These are phyloP conservation scores for Scaptomyza caliginosa DNA, from an alignment of 2,888 invertebrate genomes.

Conservation along the genomic window DNA sequence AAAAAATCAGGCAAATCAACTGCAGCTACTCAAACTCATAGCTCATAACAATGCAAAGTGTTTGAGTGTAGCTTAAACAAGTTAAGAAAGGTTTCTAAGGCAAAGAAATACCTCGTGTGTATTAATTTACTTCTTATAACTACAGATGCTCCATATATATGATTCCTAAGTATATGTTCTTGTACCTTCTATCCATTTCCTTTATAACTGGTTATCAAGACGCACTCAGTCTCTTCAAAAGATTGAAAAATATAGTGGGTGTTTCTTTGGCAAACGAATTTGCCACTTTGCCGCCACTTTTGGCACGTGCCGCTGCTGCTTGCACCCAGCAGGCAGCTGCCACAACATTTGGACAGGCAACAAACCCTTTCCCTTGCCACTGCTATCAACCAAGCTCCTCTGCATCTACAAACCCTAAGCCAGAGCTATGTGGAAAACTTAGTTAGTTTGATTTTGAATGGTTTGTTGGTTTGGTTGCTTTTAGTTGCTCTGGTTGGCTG, in stretches of 20 bases:
- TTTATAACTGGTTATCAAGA: constrained; percentile 1
- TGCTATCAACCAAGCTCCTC: background rate
- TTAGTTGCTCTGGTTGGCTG: constrained; percentile 23
- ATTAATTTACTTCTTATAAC: no score
- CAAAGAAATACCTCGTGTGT: background rate
- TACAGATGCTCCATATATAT: no score
- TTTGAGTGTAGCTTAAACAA: constrained; percentile 7
- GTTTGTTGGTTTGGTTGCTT: constrained; percentile 61
- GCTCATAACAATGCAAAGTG: constrained; percentile 47
- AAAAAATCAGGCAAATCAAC: constrained; percentile 41
- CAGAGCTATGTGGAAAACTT: constrained; percentile 49
- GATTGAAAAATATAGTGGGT: constrained; percentile 1
- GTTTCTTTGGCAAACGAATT: constrained; percentile 62
- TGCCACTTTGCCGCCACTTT: constrained; percentile 54
- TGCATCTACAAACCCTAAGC: constrained; percentile 1
- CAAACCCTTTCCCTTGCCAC: no score
- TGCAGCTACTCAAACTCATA: constrained; percentile 18
- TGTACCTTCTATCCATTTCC: no score
- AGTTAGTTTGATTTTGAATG: constrained; percentile 70
- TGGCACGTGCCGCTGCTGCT: constrained; percentile 54
- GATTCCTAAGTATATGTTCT: background rate
- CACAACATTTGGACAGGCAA: constrained; percentile 50
- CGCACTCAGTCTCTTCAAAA: background rate
- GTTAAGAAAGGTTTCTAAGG: background rate
- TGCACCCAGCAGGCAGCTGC: constrained; percentile 24